Evolutionary conservation across 1,140 invertebrate species (phyloP), one percentile per base, ranked within the genome.

Genomic region (Gryon sp.): DNA sequence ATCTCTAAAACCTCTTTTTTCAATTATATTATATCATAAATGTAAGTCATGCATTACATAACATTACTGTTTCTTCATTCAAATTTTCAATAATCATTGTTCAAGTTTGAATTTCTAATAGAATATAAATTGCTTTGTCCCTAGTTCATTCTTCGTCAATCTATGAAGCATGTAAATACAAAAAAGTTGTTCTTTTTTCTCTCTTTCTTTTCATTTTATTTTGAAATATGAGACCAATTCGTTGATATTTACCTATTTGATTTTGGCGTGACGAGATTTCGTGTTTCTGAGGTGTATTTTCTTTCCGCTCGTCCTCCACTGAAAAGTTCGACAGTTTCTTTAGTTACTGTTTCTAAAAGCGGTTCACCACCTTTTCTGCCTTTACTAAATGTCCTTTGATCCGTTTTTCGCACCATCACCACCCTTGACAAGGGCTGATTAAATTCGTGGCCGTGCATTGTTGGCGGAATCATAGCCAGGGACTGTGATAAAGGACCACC

Each of bases 321-420:
- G 72, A 91, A 91, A 4, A 91, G 89, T 84, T 91, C 90, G 19
- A 91, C 90, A 20, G 91, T 92, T 81, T 92, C 91, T 40, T 90
- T 86, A 11, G 91, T 91, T 26, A 92, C 89, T 20, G 90, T 91
- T 78, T 92, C 91, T 19, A 89, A 79, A 36, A 90, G 84, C 11
- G 89, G 89, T 57, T 90, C 89, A 15, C 87, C 87, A 9, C 86
- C 87, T 20, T 83, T 76, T 5, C 85, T 78, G 6, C 87, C 88
- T 66, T 89, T 88, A 15, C 87, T 89, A 43, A 91, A 91, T 0
- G 90, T 91, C 60, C 91, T 87, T 69, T 92, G 90, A 79, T 92
- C 91, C 16, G 90, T 92, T 86, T 92, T 92, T 48, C 91, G 88
- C 4, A 92, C 91, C 91, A 92, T 92, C 14, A 92, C 90, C 55